Evolutionary conservation across 2,113 vertebrate species (phyloP).

Genomic region (Cercopithecus mona): DNA sequence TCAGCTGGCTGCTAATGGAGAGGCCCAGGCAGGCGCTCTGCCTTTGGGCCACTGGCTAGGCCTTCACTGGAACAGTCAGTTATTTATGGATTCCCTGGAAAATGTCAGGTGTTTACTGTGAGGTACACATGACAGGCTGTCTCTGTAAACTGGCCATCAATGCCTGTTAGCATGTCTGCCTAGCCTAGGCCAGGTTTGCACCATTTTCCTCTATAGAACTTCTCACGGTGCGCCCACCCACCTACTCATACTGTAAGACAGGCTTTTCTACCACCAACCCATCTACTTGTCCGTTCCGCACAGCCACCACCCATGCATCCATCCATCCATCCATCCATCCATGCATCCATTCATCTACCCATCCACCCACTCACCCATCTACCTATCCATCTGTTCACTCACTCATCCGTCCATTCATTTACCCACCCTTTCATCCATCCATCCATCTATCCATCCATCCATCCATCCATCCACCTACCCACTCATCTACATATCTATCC

Average conservation of each 20-base stretch:
- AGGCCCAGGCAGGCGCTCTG: neutral
- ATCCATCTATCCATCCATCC: accelerated
- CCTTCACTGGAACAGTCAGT: accelerated
- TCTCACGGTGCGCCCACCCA: no score
- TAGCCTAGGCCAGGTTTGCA: neutral
- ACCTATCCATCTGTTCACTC: neutral
- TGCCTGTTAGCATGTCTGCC: neutral
- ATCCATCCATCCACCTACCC: neutral
- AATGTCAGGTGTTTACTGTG: neutral
- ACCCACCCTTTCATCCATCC: neutral
- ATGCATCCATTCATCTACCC: accelerated
- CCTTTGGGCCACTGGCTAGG: no score
- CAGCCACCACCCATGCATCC: neutral
- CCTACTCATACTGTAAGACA: no score
- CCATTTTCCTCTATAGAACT: neutral
- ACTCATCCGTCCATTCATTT: neutral
- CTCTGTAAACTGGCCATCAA: neutral
- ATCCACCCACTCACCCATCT: neutral
- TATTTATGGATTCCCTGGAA: neutral
- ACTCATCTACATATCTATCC: accelerated
- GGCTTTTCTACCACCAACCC: neutral
- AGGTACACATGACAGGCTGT: accelerated
- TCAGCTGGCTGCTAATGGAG: accelerated
- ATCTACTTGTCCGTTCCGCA: neutral
- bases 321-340: accelerated